A percentile compares a stretch with the other conserved stretches of the same genome.
phyloP scores from a whole-genome alignment of 2,113 vertebrate genomes.

The Polypterus bichir region DNA sequence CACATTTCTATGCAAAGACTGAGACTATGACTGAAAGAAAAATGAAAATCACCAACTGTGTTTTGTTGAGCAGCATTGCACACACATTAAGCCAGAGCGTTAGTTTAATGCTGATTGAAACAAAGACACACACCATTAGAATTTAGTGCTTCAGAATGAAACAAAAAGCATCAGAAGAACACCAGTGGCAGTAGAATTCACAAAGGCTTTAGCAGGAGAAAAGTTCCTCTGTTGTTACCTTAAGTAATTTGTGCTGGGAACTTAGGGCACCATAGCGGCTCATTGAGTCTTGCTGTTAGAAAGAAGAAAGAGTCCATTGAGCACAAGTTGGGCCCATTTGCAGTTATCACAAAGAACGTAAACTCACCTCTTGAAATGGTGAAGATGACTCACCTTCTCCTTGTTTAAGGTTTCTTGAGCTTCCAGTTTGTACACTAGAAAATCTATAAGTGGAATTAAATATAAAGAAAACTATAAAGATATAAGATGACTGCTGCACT shows the following conservation, averaged over 20 bases:
- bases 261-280: conserved; percentile 48
- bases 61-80: not conserved
- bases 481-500: not conserved
- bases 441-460: conserved; percentile 31
- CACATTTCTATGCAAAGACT: too few relatives aligned
- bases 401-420: conserved; percentile 54
- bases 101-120: not conserved
- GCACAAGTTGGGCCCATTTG: not conserved
- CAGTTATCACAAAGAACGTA: not conserved
- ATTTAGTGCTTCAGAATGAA: not conserved
- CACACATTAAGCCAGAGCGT: not conserved
- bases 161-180: not conserved
- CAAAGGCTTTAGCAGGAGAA: not conserved
- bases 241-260: conserved; percentile 50
- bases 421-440: conserved; percentile 51
- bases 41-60: too few relatives aligned
- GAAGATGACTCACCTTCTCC: conserved; percentile 35
- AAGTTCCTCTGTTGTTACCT: conserved; percentile 26
- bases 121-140: not conserved
- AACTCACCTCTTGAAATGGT: not conserved
- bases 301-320: not conserved
- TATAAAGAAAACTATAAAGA: conserved; percentile 4
- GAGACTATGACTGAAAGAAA: too few relatives aligned
- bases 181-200: not conserved
- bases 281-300: conserved; percentile 51